A percentile compares a stretch with the other conserved stretches of the same genome.
Conservation (phyloP, 2,888 invertebrate species). For the Diogma glabrata region DNA sequence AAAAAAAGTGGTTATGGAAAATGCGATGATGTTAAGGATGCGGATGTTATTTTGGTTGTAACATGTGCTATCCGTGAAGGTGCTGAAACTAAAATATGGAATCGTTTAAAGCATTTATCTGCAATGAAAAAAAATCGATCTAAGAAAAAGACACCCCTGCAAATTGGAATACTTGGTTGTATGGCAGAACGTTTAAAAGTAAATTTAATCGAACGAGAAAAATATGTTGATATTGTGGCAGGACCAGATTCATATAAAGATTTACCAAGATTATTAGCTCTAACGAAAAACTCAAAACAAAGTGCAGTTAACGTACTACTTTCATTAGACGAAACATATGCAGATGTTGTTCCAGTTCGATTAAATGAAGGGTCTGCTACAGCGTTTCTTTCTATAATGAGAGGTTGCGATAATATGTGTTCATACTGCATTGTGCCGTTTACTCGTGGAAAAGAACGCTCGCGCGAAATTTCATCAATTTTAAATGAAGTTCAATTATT, state of each 20-base stretch:
- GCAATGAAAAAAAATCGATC: conserved; percentile 42
- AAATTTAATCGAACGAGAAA: conserved; percentile 69
- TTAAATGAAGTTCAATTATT: conserved; percentile 67
- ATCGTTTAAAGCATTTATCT: conserved; percentile 50
- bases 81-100: conserved; percentile 89
- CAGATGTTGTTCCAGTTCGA: conserved; percentile 84
- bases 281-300: conserved; percentile 57
- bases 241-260: conserved; percentile 96
- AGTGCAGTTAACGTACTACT: conserved; percentile 80
- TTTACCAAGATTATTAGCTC: conserved; percentile 70
- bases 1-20: conserved; percentile 62
- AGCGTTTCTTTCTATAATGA: conserved; percentile 88
- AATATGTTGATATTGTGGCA: conserved; percentile 75
- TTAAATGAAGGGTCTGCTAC: conserved; percentile 61
- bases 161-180: conserved; percentile 85
- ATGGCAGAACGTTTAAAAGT: conserved; percentile 94
- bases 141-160: conserved; percentile 44
- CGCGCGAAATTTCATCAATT: conserved; percentile 71
- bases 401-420: conserved; percentile 99
- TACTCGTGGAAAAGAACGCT: conserved; percentile 83
- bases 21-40: conserved; percentile 52
- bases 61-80: conserved; percentile 93
- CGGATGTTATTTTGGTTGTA: conserved; percentile 76
- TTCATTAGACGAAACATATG: conserved; percentile 93
- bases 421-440: conserved; percentile 97